A percentile compares a stretch with the other conserved stretches of the same genome.
Evolutionary conservation across 1,140 invertebrate genomes (phyloP).

Genomic region (Eubasilissa regina): DNA sequence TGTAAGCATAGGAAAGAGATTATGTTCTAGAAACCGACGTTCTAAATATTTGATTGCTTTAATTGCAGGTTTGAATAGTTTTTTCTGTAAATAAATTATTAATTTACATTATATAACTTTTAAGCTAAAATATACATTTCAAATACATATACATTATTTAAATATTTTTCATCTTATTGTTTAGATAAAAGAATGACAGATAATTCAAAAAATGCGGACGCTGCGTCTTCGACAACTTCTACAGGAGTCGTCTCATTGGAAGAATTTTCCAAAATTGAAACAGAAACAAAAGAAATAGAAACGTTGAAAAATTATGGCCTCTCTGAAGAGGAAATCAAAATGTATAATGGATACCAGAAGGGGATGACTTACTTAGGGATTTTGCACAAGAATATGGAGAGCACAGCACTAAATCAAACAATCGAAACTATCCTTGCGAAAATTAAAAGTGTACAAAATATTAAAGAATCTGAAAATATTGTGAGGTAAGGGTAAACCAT

Average conservation of each 20-base stretch:
- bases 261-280: conserved; percentile 42
- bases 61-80: background rate
- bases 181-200: too few species aligned
- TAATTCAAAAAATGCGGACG: background rate
- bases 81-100: background rate
- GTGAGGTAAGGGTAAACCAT: background rate
- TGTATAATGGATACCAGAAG: conserved; percentile 53
- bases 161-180: background rate
- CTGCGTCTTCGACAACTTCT: background rate
- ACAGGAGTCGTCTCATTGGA: conserved; percentile 43
- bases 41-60: background rate
- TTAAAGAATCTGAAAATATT: background rate
- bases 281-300: conserved; percentile 31
- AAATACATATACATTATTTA: background rate
- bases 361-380: conserved; percentile 41
- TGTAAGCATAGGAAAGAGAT: too few species aligned
- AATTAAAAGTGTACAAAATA: background rate
- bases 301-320: conserved; percentile 45
- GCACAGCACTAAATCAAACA: conserved; percentile 36
- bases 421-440: conserved; percentile 44
- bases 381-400: conserved; percentile 54
- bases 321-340: conserved; percentile 51
- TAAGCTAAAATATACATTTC: background rate
- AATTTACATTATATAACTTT: background rate
- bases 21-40: too few species aligned